Conservation (phyloP, 2,797 vertebrate species). For the Lindbergichthys nudifrons region DNA sequence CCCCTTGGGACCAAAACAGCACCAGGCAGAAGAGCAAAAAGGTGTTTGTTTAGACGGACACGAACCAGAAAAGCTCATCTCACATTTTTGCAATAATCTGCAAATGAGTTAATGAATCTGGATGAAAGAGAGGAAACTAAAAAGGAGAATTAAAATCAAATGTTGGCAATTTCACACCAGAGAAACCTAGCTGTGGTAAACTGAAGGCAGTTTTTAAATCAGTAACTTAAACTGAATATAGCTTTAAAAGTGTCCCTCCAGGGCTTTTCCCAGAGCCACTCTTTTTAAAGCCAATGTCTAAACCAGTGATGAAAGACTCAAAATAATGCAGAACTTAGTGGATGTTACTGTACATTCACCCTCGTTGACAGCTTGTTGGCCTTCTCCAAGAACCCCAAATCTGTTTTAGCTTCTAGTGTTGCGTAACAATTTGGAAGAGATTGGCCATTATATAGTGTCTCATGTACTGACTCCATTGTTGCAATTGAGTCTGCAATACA, state of each 20-base stretch:
- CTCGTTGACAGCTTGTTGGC: constrained; percentile 36
- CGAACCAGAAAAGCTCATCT: not conserved
- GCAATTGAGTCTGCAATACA: not conserved
- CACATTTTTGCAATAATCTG: constrained; percentile 21
- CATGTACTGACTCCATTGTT: not conserved
- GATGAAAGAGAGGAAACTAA: constrained; percentile 12
- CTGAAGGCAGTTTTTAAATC: constrained; percentile 50
- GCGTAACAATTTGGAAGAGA: constrained; percentile 4
- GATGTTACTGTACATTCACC: constrained; percentile 18
- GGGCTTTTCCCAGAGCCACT: constrained; percentile 42
- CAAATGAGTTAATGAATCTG: constrained; percentile 32
- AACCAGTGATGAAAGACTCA: constrained; percentile 21
- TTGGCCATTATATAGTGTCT: not conserved
- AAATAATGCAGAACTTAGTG: constrained; percentile 10
- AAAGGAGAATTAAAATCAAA: constrained; percentile 15
- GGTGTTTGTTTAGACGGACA: constrained; percentile 13
- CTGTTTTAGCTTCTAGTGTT: constrained; percentile 27
- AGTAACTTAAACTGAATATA: constrained; percentile 14
- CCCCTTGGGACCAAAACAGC: not conserved
- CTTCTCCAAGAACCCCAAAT: constrained; percentile 31
- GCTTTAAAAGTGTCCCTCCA: constrained; percentile 31
- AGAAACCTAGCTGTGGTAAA: constrained; percentile 37
- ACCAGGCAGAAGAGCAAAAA: not conserved
- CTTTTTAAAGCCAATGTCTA: constrained; percentile 7
- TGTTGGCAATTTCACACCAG: constrained; percentile 48